phyloP scores from a whole-genome alignment of 2,797 vertebrate genomes.

The Crax fasciolata region DNA sequence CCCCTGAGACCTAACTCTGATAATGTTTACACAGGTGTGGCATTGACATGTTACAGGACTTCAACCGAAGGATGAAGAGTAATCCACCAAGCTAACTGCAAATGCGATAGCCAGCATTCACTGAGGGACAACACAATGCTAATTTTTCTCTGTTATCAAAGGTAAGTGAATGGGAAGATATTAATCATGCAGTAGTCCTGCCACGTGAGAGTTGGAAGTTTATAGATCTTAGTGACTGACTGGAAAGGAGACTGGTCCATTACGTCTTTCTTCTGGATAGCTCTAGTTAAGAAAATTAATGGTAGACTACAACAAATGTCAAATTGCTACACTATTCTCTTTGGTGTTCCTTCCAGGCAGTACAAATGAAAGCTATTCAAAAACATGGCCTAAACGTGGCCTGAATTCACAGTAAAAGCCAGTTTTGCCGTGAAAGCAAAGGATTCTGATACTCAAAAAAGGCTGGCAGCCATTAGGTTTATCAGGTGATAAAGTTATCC shows the following conservation, averaged over 20 bases:
- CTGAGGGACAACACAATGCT: neutral
- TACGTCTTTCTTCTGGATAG: conserved; percentile 30
- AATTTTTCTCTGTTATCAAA: neutral
- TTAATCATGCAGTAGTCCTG: conserved; percentile 56
- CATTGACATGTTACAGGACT: neutral
- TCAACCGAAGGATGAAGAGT: neutral
- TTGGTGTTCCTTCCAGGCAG: conserved; percentile 38
- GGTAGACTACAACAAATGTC: conserved; percentile 54
- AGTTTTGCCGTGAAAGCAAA: conserved; percentile 10
- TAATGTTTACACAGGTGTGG: neutral
- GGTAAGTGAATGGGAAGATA: conserved; percentile 44
- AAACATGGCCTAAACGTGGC: neutral
- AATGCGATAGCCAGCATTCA: neutral
- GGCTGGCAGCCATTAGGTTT: neutral
- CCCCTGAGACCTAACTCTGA: neutral
- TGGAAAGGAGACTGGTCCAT: conserved; percentile 26
- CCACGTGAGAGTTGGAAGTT: conserved; percentile 40
- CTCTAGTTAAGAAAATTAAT: conserved; percentile 73
- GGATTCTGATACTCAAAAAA: neutral
- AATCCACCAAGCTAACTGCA: neutral
- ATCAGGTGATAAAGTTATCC: neutral
- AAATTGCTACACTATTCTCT: conserved; percentile 53
- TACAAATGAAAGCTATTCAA: conserved; percentile 23
- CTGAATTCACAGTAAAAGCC: conserved; percentile 45
- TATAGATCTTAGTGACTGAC: conserved; percentile 48